Percentiles rank a stretch among this genome's conserved stretches.
phyloP scores from a whole-genome alignment of 2,113 vertebrate genomes.

The Nicator chloris region DNA sequence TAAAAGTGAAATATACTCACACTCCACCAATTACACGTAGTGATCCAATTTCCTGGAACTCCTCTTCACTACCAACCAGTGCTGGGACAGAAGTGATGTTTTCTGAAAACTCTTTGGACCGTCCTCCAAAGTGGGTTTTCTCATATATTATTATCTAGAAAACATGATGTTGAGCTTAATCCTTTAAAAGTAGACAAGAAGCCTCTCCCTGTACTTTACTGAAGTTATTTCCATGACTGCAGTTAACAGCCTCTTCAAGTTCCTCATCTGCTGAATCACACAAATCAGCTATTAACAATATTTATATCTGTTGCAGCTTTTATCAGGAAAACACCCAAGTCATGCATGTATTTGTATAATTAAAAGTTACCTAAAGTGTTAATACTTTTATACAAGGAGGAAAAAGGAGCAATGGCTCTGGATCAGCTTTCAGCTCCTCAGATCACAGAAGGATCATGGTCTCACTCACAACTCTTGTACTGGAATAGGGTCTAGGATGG shows the following conservation, averaged over 20 bases:
- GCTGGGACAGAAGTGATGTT: slow-evolving; percentile 68
- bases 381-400: background rate
- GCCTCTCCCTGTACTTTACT: background rate
- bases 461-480: background rate
- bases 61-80: slow-evolving; percentile 43
- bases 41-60: slow-evolving; percentile 71
- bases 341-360: background rate
- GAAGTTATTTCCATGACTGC: background rate
- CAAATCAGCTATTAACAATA: background rate
- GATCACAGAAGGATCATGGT: background rate
- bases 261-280: background rate
- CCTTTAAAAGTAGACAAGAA: background rate
- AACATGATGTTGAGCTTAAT: background rate
- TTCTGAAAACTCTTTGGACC: slow-evolving; percentile 73
- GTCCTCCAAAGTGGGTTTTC: slow-evolving; percentile 73
- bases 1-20: slow-evolving; percentile 71
- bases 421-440: background rate
- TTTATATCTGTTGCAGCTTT: background rate
- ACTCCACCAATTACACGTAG: slow-evolving; percentile 81
- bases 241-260: background rate
- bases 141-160: slow-evolving; percentile 83
- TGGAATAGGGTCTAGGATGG: background rate
- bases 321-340: background rate
- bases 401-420: background rate
- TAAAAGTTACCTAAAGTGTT: background rate